phyloP scores from a whole-genome alignment of 2,888 invertebrate genomes.

The Griposia aprilina region DNA sequence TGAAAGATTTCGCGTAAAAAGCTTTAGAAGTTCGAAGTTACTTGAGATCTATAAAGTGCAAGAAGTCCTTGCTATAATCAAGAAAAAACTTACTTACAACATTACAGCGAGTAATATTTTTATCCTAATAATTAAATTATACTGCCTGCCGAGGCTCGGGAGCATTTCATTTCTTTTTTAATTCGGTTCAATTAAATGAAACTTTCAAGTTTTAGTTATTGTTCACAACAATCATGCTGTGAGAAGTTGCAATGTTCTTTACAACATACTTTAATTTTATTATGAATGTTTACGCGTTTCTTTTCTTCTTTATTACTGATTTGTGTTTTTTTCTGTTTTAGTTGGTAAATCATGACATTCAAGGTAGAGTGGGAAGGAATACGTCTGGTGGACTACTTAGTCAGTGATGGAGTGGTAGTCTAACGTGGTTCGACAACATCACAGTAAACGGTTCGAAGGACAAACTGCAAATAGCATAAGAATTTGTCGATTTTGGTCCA shows the following conservation, averaged over 20 bases:
- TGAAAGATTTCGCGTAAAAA: background rate
- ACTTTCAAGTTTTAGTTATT: slow-evolving; percentile 47
- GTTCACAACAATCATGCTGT: slow-evolving; percentile 15
- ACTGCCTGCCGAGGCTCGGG: slow-evolving; percentile 9
- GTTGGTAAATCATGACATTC: background rate
- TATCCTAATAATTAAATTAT: slow-evolving; percentile 28
- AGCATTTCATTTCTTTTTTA: slow-evolving; percentile 47
- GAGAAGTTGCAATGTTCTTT: slow-evolving; percentile 9
- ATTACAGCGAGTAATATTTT: slow-evolving; percentile 28
- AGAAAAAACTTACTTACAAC: background rate
- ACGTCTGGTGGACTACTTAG: no score
- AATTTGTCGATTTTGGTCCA: no score
- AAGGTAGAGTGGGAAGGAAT: background rate
- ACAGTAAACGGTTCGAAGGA: no score
- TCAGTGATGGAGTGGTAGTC: no score
- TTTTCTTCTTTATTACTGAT: slow-evolving; percentile 9
- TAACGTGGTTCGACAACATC: no score
- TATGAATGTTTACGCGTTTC: slow-evolving; percentile 8
- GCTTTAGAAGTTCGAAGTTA: background rate
- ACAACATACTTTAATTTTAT: slow-evolving; percentile 3
- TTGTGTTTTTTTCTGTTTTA: background rate
- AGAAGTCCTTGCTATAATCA: background rate
- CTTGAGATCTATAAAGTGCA: slow-evolving; percentile 1
- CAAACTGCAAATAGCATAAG: no score
- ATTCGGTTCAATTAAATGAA: slow-evolving; percentile 48